These are phyloP conservation scores for Percopsis omiscomaycus DNA, from an alignment of 2,797 vertebrate genomes.

Conservation along the genomic window DNA sequence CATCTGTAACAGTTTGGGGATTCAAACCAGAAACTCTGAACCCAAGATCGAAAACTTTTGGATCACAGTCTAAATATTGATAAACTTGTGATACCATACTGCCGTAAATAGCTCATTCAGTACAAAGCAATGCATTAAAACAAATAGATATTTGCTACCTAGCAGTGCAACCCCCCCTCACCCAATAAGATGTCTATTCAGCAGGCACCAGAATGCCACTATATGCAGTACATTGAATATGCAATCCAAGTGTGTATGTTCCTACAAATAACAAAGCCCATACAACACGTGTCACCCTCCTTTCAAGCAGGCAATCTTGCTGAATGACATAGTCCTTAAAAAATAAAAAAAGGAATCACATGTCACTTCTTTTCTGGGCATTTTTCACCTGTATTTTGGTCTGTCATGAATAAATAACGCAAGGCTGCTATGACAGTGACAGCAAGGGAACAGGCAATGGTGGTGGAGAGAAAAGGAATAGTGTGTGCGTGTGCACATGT, in stretches of 20 bases:
- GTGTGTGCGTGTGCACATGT: constrained; percentile 27
- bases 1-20: neutral
- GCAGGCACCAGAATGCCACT: constrained; percentile 23
- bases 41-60: too few relatives aligned
- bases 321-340: constrained; percentile 54
- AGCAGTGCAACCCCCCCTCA: too few relatives aligned
- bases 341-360: constrained; percentile 47
- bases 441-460: constrained; percentile 54
- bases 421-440: constrained; percentile 67
- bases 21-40: neutral
- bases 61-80: too few relatives aligned
- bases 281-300: constrained; percentile 56
- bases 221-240: constrained; percentile 36
- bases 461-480: neutral
- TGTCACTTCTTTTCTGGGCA: constrained; percentile 49
- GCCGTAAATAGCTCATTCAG: too few relatives aligned
- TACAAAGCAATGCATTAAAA: too few relatives aligned
- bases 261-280: constrained; percentile 33
- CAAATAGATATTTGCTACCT: too few relatives aligned
- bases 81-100: too few relatives aligned
- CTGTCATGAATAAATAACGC: constrained; percentile 66
- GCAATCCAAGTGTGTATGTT: constrained; percentile 52
- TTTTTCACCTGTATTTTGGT: constrained; percentile 63
- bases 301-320: constrained; percentile 51
- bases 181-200: constrained; percentile 16